Evolutionary conservation across 1,140 invertebrate genomes (phyloP).

Genomic region (Dreissena rostriformis): DNA sequence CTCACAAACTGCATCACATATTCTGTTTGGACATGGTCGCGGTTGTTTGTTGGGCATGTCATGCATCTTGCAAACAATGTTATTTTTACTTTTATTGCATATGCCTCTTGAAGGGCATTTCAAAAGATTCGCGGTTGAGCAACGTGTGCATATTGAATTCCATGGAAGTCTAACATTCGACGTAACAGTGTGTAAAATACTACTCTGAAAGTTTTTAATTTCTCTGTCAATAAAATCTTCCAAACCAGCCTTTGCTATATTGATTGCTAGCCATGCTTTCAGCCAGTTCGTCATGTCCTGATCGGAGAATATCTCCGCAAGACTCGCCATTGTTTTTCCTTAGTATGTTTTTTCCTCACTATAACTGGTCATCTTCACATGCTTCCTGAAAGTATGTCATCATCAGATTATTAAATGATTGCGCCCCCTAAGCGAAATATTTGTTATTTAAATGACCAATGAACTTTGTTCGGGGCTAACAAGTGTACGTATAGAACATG

Average conservation of each 20-base stretch:
- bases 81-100: not conserved
- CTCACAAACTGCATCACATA: not conserved
- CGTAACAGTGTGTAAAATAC: not conserved
- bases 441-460: too few species aligned
- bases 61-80: not conserved
- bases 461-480: too few species aligned
- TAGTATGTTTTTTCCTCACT: too few species aligned
- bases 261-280: not conserved
- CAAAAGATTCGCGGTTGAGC: slow-evolving; percentile 3
- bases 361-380: too few species aligned
- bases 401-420: too few species aligned
- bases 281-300: not conserved
- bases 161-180: not conserved
- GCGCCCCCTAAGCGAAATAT: too few species aligned
- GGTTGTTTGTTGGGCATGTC: not conserved
- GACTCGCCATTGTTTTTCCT: too few species aligned
- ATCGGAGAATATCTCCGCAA: too few species aligned
- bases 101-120: not conserved
- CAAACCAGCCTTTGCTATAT: not conserved
- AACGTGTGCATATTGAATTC: not conserved
- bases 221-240: too few species aligned
- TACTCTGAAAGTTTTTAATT: not conserved
- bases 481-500: too few species aligned
- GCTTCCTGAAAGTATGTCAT: too few species aligned
- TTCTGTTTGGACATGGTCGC: not conserved